Evolutionary conservation across 2,113 vertebrate species (phyloP).

Genomic region (Chaetodon trifascialis): DNA sequence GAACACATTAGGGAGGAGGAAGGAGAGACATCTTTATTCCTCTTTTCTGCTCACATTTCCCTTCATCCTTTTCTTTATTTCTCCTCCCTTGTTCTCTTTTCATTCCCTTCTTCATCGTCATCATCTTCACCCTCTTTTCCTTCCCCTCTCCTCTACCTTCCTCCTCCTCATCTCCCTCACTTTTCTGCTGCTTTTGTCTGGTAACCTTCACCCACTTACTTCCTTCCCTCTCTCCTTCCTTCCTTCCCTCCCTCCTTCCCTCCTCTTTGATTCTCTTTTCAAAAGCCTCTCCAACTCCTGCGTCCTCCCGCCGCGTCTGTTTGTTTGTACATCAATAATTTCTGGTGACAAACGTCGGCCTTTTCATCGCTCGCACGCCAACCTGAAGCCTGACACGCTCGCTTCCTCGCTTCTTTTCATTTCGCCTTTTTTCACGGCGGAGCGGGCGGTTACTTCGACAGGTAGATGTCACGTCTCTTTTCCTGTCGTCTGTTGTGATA

Average conservation of each 20-base stretch:
- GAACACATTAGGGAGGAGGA: not conserved
- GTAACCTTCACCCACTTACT: constrained; percentile 27
- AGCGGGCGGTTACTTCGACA: constrained; percentile 44
- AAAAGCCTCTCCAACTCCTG: constrained; percentile 58
- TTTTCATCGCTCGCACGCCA: constrained; percentile 61
- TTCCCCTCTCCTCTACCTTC: not conserved
- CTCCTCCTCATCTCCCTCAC: not conserved
- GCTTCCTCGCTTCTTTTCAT: constrained; percentile 42
- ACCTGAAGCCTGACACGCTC: constrained; percentile 65
- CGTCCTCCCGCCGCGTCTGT: constrained; percentile 60
- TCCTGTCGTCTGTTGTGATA: constrained; percentile 42
- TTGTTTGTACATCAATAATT: constrained; percentile 76
- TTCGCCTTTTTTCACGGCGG: not conserved
- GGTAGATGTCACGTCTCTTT: constrained; percentile 48
- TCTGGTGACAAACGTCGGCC: constrained; percentile 59
- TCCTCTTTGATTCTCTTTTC: constrained; percentile 54
- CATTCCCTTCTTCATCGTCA: too few species aligned
- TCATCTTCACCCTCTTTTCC: too few species aligned
- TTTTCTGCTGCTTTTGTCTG: constrained; percentile 49
- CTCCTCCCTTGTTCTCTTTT: too few species aligned
- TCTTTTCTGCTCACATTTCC: too few species aligned
- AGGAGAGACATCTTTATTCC: too few species aligned
- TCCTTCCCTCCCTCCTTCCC: not conserved
- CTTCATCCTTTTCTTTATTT: too few species aligned
- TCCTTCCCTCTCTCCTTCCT: not conserved